Evolutionary conservation across 2,113 vertebrate species (phyloP), one percentile per base, ranked within the genome.

Genomic region (Nannobrachium achirus): DNA sequence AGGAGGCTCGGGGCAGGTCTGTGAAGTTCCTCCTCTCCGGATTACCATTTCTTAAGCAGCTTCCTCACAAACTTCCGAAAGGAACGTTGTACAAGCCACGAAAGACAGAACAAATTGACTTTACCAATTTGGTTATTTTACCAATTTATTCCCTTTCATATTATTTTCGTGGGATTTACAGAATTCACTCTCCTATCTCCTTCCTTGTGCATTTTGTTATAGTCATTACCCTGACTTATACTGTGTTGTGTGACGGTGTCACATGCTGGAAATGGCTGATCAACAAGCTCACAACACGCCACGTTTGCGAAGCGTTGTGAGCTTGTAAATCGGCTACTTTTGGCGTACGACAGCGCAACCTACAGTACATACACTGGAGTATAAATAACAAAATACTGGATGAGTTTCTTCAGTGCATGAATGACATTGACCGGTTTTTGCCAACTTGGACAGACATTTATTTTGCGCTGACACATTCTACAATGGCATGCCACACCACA

Each of bases 41-140:
- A 94, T 94, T 93, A 92, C 86, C 86, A 92, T 86, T 92, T 92
- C n/a, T 87, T 91, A 94, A 94, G 88, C 92, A 92, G 90, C 90
- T 91, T 91, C 89, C 84, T 93, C 89, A 71, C 90, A 90, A 93
- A 87, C 88, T 91, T 69, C 72, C 71, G 64, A 69, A 86, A 84
- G 79, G 70, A 81, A 73, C 58, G 57, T 63, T 86, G 78, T 80
- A 73, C 71, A 63, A 78, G 45, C 51, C 10, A 45, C n/a, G 20
- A 41, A 49, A 52, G 33, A 10, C 48, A 57, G 65, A 56, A 5
- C 25, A 33, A 75, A 68, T 49, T 65, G 58, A 76, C 67, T 70
- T 45, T 60, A 64, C 38, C 58, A 81, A 79, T 88, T 80, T 80
- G 69, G 66, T 84, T 77, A 81, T 81, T 89, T 85, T 64, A 76